A percentile compares a stretch with the other conserved stretches of the same genome.
Conservation (phyloP, 92 coral and sea anemone genomes). For the Epizoanthus rinbou region DNA sequence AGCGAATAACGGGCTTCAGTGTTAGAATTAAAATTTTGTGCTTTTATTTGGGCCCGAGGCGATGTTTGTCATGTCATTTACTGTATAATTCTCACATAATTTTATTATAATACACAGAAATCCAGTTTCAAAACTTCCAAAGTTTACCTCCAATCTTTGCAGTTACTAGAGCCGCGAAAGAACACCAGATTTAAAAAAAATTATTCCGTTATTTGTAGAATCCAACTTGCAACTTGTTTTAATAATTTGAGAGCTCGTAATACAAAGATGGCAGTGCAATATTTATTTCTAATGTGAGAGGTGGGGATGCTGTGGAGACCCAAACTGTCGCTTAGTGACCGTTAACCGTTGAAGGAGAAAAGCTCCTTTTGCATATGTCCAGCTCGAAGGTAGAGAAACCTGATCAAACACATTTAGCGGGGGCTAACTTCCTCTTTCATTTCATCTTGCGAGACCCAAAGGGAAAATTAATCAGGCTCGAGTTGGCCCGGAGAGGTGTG, state of each 20-base stretch:
- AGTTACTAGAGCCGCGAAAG: background rate
- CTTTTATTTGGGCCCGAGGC: constrained; percentile 52
- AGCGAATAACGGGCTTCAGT: constrained; percentile 64
- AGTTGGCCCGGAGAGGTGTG: constrained; percentile 50
- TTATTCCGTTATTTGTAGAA: constrained; percentile 40
- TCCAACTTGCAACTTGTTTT: constrained; percentile 45
- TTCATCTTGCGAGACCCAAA: constrained; percentile 51
- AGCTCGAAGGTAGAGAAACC: constrained; percentile 32
- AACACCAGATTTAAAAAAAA: background rate
- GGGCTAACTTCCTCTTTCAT: constrained; percentile 22
- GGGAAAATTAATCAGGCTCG: constrained; percentile 53
- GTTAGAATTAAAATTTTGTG: constrained; percentile 65
- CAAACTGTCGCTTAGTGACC: constrained; percentile 91
- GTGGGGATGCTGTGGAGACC: constrained; percentile 70
- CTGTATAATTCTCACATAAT: constrained; percentile 54
- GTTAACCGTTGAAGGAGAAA: constrained; percentile 35
- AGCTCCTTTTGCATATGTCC: constrained; percentile 4
- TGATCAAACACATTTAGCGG: constrained; percentile 15
- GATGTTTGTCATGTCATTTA: constrained; percentile 46
- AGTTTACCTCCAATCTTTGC: background rate
- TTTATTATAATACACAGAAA: constrained; percentile 44
- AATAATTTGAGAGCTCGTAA: constrained; percentile 62
- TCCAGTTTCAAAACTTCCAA: constrained; percentile 18
- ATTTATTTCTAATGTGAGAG: constrained; percentile 74
- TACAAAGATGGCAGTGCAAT: constrained; percentile 60